phyloP scores from a whole-genome alignment of 1,140 invertebrate genomes.

The Fopius arisanus region DNA sequence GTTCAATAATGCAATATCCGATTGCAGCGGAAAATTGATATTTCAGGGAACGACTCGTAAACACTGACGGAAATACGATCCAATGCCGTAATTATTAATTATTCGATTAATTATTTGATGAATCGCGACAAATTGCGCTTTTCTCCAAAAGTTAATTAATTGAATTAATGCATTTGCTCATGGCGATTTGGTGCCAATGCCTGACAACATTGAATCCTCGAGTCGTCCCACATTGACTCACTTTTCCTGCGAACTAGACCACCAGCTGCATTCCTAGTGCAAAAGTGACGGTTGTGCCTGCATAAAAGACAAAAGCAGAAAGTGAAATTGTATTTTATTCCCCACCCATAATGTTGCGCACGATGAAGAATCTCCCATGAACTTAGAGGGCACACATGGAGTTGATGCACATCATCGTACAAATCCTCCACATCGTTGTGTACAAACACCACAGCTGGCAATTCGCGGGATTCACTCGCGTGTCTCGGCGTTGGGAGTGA shows the following conservation, averaged over 20 bases:
- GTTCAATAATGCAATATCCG: not conserved
- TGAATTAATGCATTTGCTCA: too few species aligned
- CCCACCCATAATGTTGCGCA: not conserved
- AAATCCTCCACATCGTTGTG: not conserved
- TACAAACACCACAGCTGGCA: not conserved
- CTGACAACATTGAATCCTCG: too few species aligned
- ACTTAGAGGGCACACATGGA: not conserved
- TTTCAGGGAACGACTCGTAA: too few species aligned
- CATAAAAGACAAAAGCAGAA: conserved; percentile 29
- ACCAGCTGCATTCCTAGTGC: not conserved
- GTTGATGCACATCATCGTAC: not conserved
- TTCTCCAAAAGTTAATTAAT: too few species aligned
- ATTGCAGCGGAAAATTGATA: too few species aligned
- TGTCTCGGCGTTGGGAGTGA: not conserved
- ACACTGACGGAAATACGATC: too few species aligned
- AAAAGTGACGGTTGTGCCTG: not conserved
- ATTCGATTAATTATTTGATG: too few species aligned
- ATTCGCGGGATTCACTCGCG: not conserved
- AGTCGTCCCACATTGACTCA: too few species aligned
- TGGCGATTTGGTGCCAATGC: too few species aligned
- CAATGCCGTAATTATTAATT: too few species aligned
- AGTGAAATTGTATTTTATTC: conserved; percentile 26
- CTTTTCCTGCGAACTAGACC: not conserved
- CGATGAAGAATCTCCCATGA: conserved; percentile 20
- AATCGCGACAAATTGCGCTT: too few species aligned